Conservation (phyloP, 2,113 vertebrate species). For the Urocynchramus pylzowi region DNA sequence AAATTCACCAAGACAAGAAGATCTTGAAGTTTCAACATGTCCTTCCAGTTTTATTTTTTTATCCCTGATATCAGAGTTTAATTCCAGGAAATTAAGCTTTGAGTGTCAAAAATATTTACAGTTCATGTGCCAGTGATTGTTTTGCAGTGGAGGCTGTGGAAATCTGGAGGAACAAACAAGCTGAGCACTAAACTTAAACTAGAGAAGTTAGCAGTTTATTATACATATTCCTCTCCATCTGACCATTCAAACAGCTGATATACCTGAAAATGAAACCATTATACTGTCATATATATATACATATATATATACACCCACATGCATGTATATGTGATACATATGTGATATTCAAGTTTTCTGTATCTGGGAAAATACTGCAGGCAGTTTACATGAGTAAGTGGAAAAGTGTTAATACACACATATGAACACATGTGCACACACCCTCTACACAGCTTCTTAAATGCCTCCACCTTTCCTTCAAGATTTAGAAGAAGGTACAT, state of each 20-base stretch:
- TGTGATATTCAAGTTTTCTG: not conserved
- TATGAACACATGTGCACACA: not conserved
- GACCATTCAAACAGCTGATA: not conserved
- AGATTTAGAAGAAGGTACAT: slow-evolving; percentile 43
- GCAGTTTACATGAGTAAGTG: not conserved
- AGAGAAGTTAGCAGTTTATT: not conserved
- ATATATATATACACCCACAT: not conserved
- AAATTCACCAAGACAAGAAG: not conserved
- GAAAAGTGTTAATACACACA: not conserved
- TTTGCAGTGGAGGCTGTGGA: not conserved
- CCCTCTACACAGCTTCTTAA: not conserved
- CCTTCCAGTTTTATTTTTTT: slow-evolving; percentile 55
- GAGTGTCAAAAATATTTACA: slow-evolving; percentile 61
- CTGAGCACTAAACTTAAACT: not conserved
- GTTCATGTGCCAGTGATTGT: not conserved
- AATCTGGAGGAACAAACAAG: not conserved
- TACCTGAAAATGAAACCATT: not conserved
- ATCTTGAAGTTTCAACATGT: slow-evolving; percentile 1
- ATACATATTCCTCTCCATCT: not conserved
- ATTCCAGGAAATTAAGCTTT: slow-evolving; percentile 34
- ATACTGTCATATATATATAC: not conserved
- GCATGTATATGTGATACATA: fast-evolving
- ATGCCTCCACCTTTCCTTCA: not conserved
- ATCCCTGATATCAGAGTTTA: slow-evolving; percentile 22
- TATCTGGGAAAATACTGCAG: not conserved